phyloP scores from a whole-genome alignment of 2,888 invertebrate species.

The Pristionchus arcanus region DNA sequence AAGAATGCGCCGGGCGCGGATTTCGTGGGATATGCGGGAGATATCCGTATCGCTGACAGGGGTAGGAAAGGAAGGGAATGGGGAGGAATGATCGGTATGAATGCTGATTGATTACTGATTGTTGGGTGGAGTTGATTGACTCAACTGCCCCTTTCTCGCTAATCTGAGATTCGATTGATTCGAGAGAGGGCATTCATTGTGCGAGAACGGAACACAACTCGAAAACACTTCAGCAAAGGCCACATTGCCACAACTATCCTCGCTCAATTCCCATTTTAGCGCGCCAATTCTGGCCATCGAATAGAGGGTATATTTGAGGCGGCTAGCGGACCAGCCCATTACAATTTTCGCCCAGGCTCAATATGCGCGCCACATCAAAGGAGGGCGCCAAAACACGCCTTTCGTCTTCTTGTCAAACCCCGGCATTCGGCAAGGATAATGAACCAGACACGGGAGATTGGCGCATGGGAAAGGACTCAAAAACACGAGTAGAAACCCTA shows the following conservation, averaged over 20 bases:
- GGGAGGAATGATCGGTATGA: conserved; percentile 14
- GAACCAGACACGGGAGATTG: background rate
- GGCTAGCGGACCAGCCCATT: background rate
- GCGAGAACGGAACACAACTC: background rate
- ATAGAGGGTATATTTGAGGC: background rate
- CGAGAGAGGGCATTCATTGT: background rate
- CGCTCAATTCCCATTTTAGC: background rate
- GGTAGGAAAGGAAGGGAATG: background rate
- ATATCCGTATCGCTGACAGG: conserved; percentile 5
- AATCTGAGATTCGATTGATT: conserved; percentile 29
- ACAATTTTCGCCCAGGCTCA: background rate
- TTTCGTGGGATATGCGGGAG: background rate
- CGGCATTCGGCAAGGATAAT: background rate
- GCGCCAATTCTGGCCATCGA: background rate
- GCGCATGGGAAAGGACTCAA: background rate
- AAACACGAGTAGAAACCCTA: background rate
- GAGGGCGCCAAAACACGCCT: background rate
- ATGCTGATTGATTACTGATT: background rate
- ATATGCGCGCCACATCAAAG: conserved; percentile 4
- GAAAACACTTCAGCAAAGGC: background rate
- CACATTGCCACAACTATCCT: background rate
- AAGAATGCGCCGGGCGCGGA: background rate
- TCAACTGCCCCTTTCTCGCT: background rate
- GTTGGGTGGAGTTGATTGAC: background rate
- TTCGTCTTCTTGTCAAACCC: conserved; percentile 1